Evolutionary conservation across 2,888 invertebrate genomes (phyloP), one percentile per base, ranked within the genome.

Genomic region (Andrena bucephala): DNA sequence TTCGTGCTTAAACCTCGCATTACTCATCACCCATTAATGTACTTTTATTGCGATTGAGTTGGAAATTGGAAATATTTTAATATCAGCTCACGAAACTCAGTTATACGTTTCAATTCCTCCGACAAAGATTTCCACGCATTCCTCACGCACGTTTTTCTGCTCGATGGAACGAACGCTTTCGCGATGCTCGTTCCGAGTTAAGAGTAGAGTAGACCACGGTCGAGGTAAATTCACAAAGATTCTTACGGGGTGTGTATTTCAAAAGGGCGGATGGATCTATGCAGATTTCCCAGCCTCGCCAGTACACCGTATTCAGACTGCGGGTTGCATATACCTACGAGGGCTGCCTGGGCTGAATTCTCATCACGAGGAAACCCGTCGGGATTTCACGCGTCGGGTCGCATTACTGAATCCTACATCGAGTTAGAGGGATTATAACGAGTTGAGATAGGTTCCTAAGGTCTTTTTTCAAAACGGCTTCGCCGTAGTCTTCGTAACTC

Each of bases 381-480:
- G 86, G 91, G 92, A 92, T 92, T 92, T 92, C 89, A 91, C 92
- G 91, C 92, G 92, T 92, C 92, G 90, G 85, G 85, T 90, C 87
- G 91, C 90, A 92, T 92, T 89, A 92, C 84, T 78, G 87, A 88
- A 90, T 92, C 87, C 90, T 79, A 77, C 85, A 80, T 91, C 89
- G 90, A 85, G 89, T 90, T 91, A 90, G 87, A 90, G 87, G 90
- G 88, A 92, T 91, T 91, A 91, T 85, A 85, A 82, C 83, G 88
- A 85, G 88, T 87, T 85, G 89, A 86, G 85, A 87, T 87, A 89
- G 89, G 84, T 79, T 84, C 82, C 82, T 66, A 68, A 60, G n/a
- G 77, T 77, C 68, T 74, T 82, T 84, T 36, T 42, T 54, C 71
- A 13, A 50, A 27, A 42, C 63, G 71, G 74, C 20, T 42, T 72